Conservation (phyloP, 1,140 invertebrate genomes). For the Polypedilum vanderplanki region DNA sequence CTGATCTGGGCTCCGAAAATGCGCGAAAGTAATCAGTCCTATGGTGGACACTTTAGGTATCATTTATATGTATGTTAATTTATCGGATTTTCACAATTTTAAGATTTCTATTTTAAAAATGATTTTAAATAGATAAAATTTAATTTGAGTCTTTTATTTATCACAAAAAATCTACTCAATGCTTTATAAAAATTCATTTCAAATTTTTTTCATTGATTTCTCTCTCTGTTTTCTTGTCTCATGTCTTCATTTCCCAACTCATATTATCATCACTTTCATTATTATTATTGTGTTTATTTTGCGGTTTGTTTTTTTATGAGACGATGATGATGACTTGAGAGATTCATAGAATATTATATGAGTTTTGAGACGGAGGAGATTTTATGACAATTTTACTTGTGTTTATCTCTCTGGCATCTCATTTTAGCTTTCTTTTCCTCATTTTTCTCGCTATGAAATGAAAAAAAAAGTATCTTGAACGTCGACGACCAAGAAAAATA, state of each 20-base stretch:
- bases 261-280: neutral
- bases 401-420: neutral
- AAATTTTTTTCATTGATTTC: neutral
- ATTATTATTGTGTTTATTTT: slow-evolving; percentile 7
- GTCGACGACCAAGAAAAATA: neutral
- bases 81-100: no score
- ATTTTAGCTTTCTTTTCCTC: neutral
- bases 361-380: neutral
- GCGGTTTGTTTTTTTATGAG: neutral
- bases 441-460: neutral
- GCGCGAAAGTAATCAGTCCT: no score
- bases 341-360: slow-evolving; percentile 14
- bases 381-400: slow-evolving; percentile 19
- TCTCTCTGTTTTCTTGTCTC: no score
- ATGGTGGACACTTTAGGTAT: no score
- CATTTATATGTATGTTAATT: no score
- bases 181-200: no score
- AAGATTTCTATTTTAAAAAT: no score
- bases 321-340: neutral
- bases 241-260: no score
- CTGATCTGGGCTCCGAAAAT: no score
- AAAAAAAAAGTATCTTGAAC: neutral
- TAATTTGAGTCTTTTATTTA: no score
- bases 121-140: no score
- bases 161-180: no score